These are phyloP conservation scores for Poecilus cupreus DNA, from an alignment of 2,888 invertebrate species.

Conservation along the genomic window DNA sequence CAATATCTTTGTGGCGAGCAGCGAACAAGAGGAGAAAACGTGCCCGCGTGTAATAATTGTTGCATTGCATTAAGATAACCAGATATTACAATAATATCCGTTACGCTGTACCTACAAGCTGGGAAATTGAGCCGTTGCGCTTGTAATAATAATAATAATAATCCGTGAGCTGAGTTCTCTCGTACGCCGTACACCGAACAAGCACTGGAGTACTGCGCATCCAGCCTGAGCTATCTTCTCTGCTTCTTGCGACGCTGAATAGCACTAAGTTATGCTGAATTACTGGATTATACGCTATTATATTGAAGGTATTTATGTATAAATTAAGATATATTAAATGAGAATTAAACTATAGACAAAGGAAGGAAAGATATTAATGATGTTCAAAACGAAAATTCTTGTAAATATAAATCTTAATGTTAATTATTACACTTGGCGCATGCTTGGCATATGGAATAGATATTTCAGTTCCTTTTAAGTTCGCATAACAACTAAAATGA, in stretches of 20 bases:
- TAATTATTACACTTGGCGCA: too few relatives aligned
- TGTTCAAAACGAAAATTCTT: too few relatives aligned
- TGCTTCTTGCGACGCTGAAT: background rate
- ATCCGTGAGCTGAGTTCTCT: background rate
- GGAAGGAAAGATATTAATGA: too few relatives aligned
- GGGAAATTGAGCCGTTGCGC: background rate
- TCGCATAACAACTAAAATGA: too few relatives aligned
- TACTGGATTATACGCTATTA: too few relatives aligned
- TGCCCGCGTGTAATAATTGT: constrained; percentile 16
- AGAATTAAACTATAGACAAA: too few relatives aligned
- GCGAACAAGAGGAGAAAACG: background rate
- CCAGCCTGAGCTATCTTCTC: background rate
- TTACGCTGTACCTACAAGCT: background rate
- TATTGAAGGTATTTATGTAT: too few relatives aligned
- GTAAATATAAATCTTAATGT: too few relatives aligned
- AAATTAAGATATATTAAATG: too few relatives aligned
- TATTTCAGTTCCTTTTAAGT: too few relatives aligned
- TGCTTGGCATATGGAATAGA: too few relatives aligned
- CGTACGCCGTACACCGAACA: background rate
- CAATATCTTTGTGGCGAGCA: background rate
- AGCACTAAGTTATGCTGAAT: background rate
- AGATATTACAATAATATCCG: constrained; percentile 24
- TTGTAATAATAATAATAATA: constrained; percentile 25
- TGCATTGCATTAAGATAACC: constrained; percentile 31
- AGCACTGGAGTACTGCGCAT: background rate